phyloP scores from a whole-genome alignment of 2,888 invertebrate genomes.

The Pristionchus maxplancki region DNA sequence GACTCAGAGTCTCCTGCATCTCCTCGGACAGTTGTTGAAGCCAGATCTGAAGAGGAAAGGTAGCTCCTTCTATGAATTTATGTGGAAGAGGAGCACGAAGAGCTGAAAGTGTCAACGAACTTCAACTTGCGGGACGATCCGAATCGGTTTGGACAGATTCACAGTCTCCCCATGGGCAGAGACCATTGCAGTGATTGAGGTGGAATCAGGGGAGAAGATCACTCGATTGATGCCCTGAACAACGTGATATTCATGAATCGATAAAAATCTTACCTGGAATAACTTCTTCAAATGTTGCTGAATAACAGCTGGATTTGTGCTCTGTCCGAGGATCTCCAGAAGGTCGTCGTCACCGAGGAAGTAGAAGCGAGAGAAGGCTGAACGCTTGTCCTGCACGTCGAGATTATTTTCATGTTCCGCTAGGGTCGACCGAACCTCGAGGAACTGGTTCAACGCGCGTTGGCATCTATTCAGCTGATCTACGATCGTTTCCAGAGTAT shows the following conservation, averaged over 20 bases:
- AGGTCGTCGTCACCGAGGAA: conserved; percentile 98
- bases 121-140: conserved; percentile 87
- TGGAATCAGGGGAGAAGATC: conserved; percentile 83
- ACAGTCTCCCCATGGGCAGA: conserved; percentile 83
- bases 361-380: conserved; percentile 94
- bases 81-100: background rate
- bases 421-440: conserved; percentile 83
- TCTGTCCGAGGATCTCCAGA: conserved; percentile 93
- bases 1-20: conserved; percentile 87
- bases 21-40: conserved; percentile 87
- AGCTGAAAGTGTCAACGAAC: conserved; percentile 78
- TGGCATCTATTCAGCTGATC: conserved; percentile 94
- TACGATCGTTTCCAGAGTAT: conserved; percentile 87
- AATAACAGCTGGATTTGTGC: conserved; percentile 90
- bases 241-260: too few relatives aligned
- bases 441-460: conserved; percentile 92
- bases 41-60: conserved; percentile 80
- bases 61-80: too few relatives aligned
- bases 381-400: conserved; percentile 88
- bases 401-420: background rate
- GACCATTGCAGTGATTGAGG: conserved; percentile 84
- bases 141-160: conserved; percentile 84
- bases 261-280: conserved; percentile 83
- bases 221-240: conserved; percentile 85
- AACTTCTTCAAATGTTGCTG: conserved; percentile 94